Base-by-base conservation (phyloP, 1,140 invertebrate genomes). In the Penaeus japonicus region DNA sequence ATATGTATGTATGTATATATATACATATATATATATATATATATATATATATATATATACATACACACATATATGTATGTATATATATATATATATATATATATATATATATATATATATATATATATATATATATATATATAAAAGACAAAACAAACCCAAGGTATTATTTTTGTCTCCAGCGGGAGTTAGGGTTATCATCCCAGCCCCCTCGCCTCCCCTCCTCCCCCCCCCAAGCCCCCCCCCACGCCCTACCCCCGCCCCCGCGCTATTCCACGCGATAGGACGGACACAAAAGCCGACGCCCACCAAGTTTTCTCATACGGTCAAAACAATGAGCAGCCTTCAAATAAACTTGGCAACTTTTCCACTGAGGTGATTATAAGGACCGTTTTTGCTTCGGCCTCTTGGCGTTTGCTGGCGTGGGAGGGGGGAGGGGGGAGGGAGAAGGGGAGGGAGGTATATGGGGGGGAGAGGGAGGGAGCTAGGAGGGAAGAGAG, bases 351-450 rank as follows among this genome's bases (percentile, higher is more conserved):
- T 83, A 83, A 83, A 83, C 81, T 65, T 62, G 55, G 55, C 81
- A 83, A 83, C 81, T 83, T 83, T 83, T 35, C 57, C 59, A n/a
- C 54, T 35, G 81, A 83, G 81, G 81, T 83, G 59, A 83, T 83
- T 83, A 83, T 83, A 83, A 83, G 81, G 12, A 27, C 17, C 57
- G 81, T 65, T 83, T 83, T 83, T 83, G 32, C 30, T n/a, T 65
- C 35, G 17, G 27, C 32, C 39, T 35, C 55, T 82, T 73, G 70
- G 70, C 17, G 59, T 22, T 83, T 35, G 55, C 59, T 17, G 27
- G 47, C 17, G 32, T 18, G 24, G 22, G 81, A 4, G 47, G 32
- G 20, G 7, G 27, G 17, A n/a, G 59, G 20, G 4, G 62, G 59
- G 12, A n/a, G n/a, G 55, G 18, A 32, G 12, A 17, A 84, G 7